Percentiles rank a stretch among this genome's conserved stretches.
Evolutionary conservation across 2,797 vertebrate genomes (phyloP).

Genomic region (Huso huso): DNA sequence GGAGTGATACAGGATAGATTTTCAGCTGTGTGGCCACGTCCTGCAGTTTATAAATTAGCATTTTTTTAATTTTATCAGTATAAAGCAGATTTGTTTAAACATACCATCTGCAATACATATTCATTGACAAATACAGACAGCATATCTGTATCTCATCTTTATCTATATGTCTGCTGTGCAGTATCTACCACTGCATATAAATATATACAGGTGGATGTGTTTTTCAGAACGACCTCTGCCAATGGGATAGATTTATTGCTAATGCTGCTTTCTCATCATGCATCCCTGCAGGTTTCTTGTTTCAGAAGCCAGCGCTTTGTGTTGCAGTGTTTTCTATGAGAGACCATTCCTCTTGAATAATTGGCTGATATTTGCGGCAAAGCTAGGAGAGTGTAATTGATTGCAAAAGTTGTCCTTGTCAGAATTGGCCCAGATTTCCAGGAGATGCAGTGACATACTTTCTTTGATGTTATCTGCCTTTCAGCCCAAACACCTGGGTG

Average conservation of each 20-base stretch:
- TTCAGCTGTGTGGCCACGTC: no score
- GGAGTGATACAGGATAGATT: no score
- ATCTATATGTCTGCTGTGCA: no score
- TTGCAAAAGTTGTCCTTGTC: conserved; percentile 25
- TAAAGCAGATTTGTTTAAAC: no score
- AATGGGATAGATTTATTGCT: background rate
- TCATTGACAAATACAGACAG: no score
- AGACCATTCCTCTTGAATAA: conserved; percentile 9
- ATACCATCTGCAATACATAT: no score
- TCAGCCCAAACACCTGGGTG: conserved; percentile 25
- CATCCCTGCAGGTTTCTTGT: conserved; percentile 9
- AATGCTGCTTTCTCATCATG: conserved; percentile 9
- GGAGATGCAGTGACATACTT: conserved; percentile 35
- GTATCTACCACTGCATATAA: no score
- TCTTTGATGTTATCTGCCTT: conserved; percentile 39
- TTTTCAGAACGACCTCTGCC: no score
- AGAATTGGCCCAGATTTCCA: conserved; percentile 21
- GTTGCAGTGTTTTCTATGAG: background rate
- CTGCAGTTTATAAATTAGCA: no score
- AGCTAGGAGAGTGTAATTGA: conserved; percentile 17
- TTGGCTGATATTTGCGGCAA: conserved; percentile 12
- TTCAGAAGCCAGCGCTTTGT: conserved; percentile 2
- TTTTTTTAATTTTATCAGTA: no score
- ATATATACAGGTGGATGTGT: no score
- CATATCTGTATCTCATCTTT: no score